Percentiles rank a stretch among this genome's conserved stretches.
Conservation (phyloP, 2,888 invertebrate genomes). For the Leptinotarsa rubiginosa region DNA sequence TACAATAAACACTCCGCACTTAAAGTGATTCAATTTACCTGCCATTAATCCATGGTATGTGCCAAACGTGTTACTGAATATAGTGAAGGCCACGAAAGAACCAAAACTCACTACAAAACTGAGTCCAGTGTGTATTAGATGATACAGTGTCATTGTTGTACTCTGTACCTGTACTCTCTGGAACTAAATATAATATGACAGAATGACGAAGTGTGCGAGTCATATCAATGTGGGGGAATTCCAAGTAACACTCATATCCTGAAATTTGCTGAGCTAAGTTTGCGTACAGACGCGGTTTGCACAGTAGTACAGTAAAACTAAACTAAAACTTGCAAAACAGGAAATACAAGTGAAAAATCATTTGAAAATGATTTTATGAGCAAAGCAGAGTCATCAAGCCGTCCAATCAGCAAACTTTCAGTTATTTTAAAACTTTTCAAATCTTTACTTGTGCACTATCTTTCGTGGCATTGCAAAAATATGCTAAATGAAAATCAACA, state of each 20-base stretch:
- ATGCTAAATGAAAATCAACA: no score
- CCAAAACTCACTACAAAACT: slow-evolving; percentile 10
- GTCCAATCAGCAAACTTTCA: no score
- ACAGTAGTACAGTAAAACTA: not conserved
- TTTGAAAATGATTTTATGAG: no score
- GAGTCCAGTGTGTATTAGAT: not conserved
- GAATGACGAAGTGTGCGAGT: not conserved
- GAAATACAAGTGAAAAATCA: no score
- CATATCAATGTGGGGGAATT: not conserved
- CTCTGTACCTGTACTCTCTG: not conserved
- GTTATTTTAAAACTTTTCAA: no score
- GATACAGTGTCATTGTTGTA: not conserved
- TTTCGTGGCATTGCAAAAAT: no score
- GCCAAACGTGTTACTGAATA: slow-evolving; percentile 11
- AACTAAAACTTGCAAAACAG: no score
- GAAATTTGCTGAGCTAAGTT: not conserved
- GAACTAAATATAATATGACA: not conserved
- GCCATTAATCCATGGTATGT: not conserved
- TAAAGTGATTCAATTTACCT: not conserved
- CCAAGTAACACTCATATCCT: not conserved
- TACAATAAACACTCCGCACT: no score
- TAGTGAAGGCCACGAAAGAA: slow-evolving; percentile 3
- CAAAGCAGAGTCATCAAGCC: no score
- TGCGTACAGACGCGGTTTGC: not conserved
- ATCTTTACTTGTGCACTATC: no score